Evolutionary conservation across 2,113 vertebrate species (phyloP).

Genomic region (Tetrao urogallus): DNA sequence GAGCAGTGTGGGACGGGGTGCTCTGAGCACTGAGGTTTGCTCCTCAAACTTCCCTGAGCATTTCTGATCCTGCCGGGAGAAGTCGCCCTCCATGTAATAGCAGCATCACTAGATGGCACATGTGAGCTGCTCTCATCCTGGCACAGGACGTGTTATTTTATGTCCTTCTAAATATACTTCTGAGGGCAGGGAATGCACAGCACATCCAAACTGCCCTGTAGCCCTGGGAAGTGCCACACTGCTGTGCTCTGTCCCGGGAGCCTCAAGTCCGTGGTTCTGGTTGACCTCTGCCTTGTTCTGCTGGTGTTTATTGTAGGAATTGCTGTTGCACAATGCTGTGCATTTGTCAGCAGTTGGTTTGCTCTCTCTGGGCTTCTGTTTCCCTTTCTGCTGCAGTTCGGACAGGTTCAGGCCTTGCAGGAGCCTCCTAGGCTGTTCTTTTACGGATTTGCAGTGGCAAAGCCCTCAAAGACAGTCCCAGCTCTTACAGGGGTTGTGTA

Average conservation of each 20-base stretch:
- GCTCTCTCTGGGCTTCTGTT: background rate
- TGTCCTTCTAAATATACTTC: background rate
- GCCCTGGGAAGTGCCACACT: fast-evolving
- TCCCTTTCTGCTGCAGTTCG: background rate
- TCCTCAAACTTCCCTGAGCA: background rate
- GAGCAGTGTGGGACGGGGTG: background rate
- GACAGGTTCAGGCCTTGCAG: background rate
- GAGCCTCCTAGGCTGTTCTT: background rate
- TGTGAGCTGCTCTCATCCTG: background rate
- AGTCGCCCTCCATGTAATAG: fast-evolving
- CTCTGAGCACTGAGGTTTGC: background rate
- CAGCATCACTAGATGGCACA: conserved; percentile 49
- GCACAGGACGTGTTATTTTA: fast-evolving
- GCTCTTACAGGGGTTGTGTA: background rate
- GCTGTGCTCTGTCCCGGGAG: background rate
- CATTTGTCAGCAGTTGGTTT: background rate
- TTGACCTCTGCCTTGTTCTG: background rate
- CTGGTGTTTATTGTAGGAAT: background rate
- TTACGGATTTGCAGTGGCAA: background rate
- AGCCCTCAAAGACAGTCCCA: background rate
- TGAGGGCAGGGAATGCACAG: background rate
- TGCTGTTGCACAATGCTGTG: background rate
- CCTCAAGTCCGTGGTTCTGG: background rate
- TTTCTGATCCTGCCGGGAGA: background rate
- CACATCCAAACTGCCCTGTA: fast-evolving